phyloP scores from a whole-genome alignment of 2,888 invertebrate species.

The Terebella lapidaria region DNA sequence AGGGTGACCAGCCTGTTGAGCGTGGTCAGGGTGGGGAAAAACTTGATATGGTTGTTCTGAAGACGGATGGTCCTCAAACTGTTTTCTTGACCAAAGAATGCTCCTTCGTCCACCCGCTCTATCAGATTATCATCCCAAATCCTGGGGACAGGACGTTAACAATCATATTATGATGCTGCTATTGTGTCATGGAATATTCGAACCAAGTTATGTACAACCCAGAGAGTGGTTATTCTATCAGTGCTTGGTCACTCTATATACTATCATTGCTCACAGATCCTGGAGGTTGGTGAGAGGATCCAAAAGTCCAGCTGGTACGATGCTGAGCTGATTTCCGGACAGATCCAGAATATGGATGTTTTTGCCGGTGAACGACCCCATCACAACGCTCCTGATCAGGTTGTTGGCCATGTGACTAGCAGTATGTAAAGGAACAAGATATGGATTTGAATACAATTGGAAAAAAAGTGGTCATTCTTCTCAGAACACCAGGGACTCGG shows the following conservation, averaged over 20 bases:
- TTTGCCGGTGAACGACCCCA: conserved; percentile 26
- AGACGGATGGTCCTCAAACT: conserved; percentile 20
- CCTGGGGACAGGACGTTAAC: background rate
- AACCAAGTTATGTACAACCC: background rate
- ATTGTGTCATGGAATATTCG: background rate
- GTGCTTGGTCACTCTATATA: too few relatives aligned
- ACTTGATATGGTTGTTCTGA: conserved; percentile 22
- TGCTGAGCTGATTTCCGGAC: conserved; percentile 22
- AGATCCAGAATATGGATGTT: conserved; percentile 22
- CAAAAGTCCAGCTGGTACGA: conserved; percentile 23
- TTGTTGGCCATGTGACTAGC: too few relatives aligned
- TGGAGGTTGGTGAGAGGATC: conserved; percentile 8
- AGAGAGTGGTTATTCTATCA: background rate
- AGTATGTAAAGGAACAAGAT: too few relatives aligned
- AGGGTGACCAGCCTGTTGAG: background rate
- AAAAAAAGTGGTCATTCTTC: too few relatives aligned
- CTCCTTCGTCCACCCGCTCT: conserved; percentile 25
- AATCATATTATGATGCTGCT: background rate
- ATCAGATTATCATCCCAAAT: conserved; percentile 23
- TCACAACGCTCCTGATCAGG: too few relatives aligned
- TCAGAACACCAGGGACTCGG: too few relatives aligned
- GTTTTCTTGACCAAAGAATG: conserved; percentile 25
- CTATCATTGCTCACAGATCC: background rate
- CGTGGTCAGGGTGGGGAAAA: conserved; percentile 21
- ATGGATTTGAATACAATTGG: too few relatives aligned